Base-by-base conservation (phyloP, 2,113 vertebrate species). In the Ibidorhyncha struthersii region DNA sequence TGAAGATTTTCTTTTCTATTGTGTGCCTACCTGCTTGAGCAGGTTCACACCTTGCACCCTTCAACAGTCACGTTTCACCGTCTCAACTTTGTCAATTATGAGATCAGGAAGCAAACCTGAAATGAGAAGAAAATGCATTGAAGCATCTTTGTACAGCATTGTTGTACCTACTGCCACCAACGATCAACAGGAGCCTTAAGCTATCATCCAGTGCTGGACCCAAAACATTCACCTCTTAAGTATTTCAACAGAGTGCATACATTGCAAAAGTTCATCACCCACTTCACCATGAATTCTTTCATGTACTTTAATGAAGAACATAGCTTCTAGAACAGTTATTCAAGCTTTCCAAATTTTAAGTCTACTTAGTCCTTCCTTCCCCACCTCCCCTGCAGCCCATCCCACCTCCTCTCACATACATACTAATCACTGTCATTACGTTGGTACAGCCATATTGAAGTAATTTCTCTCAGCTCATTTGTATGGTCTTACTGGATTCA, bases 41-140 rank as follows among this genome's bases (percentile, higher is more conserved):
- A 83, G 93, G 96, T 66, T 96, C 78, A 38, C 95, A 66, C 94
- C 82, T 70, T 74, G 74, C 59, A 93, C 83, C 53, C 45, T 62
- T 86, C 76, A 56, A 69, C 58, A 86, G 83, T 73, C 91, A 79
- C 94, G 61, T 47, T 56, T 84, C 91, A 97, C 87, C 1, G n/a
- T 56, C 69, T 78, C 89, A 86, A 90, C 73, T 96, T 78, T 61
- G 89, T 27, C 85, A 97, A 34, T 69, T 96, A 97, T 4, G 80
- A 96, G 93, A 93, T 82, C 92, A 95, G 92, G 96, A 97, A 93
- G 53, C 82, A 96, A 95, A 90, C 94, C 98, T 98, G 97, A 29
- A 98, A 98, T 14, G 43, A 98, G 74, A 98, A 72, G 52, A 98
- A 95, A 96, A 66, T 6, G 53, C 38, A 73, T 3, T 93, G 82